Conservation (phyloP, 2,888 invertebrate genomes). For the Ligdia adustata region DNA sequence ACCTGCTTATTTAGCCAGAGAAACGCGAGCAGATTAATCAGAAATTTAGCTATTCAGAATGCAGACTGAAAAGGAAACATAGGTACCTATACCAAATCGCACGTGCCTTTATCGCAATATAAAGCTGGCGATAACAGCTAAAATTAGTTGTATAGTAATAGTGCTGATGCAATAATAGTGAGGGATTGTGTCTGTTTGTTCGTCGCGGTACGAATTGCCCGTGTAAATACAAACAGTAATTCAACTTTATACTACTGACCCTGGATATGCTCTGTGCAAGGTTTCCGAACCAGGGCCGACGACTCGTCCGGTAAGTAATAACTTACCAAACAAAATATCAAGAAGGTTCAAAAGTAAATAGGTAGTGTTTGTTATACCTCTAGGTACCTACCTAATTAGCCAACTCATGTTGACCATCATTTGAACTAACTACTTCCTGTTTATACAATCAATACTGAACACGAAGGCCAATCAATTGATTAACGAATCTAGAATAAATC, state of each 20-base stretch:
- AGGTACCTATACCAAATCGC: conserved; percentile 11
- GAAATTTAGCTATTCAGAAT: conserved; percentile 12
- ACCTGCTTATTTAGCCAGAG: too few relatives aligned
- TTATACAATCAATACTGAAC: too few relatives aligned
- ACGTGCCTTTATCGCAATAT: conserved; percentile 22
- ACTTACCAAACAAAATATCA: conserved; percentile 1
- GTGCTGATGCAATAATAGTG: conserved; percentile 56
- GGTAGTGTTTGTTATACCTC: not conserved
- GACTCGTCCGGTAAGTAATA: conserved; percentile 4
- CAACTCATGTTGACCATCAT: too few relatives aligned
- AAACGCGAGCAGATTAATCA: conserved; percentile 5
- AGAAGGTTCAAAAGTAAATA: conserved; percentile 1
- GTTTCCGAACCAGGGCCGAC: conserved; percentile 6
- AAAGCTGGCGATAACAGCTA: conserved; percentile 18
- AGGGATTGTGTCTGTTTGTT: conserved; percentile 36
- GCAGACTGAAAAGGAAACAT: conserved; percentile 13
- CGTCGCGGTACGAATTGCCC: conserved; percentile 29
- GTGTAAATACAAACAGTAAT: conserved; percentile 16
- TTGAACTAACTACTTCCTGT: too few relatives aligned
- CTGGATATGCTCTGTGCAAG: conserved; percentile 6
- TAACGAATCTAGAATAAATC: too few relatives aligned
- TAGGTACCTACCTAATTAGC: too few relatives aligned
- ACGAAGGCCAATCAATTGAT: too few relatives aligned
- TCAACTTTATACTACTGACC: conserved; percentile 10
- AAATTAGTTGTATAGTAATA: conserved; percentile 27